A percentile compares a stretch with the other conserved stretches of the same genome.
Conservation (phyloP, 1,140 invertebrate genomes). For the Aradophagus sp. region DNA sequence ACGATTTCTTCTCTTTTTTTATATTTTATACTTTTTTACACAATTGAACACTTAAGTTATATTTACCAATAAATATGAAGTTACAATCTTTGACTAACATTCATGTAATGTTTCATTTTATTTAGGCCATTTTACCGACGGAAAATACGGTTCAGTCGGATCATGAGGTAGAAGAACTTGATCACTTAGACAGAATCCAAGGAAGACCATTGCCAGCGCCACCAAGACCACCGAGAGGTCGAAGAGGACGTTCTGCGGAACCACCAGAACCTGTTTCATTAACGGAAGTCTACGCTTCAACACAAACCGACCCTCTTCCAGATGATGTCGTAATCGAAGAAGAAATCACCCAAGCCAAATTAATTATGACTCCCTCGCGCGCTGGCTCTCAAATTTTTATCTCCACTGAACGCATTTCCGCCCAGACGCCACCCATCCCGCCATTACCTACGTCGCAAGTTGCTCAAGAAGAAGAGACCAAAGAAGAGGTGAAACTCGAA, state of each 20-base stretch:
- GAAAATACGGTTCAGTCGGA: conserved; percentile 75
- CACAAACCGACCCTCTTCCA: conserved; percentile 86
- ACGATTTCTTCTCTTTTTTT: too few species aligned
- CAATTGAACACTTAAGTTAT: too few species aligned
- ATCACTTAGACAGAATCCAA: conserved; percentile 85
- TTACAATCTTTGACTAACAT: too few species aligned
- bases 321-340: conserved; percentile 84
- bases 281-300: conserved; percentile 82
- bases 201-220: conserved; percentile 86
- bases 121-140: conserved; percentile 63
- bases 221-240: conserved; percentile 82
- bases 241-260: conserved; percentile 58
- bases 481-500: conserved; percentile 8
- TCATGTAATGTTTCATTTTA: background rate
- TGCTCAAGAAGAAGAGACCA: conserved; percentile 11
- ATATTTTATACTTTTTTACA: conserved; percentile 1
- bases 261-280: conserved; percentile 54
- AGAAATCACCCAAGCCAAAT: conserved; percentile 68
- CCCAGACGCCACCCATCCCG: conserved; percentile 62
- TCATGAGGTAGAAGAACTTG: conserved; percentile 67
- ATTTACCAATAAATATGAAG: too few species aligned
- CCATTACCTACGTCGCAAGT: conserved; percentile 49
- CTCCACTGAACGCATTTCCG: conserved; percentile 68
- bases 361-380: conserved; percentile 66
- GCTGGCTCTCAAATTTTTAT: conserved; percentile 70